Conservation (phyloP, 2,888 invertebrate genomes). For the Athalia circularis region DNA sequence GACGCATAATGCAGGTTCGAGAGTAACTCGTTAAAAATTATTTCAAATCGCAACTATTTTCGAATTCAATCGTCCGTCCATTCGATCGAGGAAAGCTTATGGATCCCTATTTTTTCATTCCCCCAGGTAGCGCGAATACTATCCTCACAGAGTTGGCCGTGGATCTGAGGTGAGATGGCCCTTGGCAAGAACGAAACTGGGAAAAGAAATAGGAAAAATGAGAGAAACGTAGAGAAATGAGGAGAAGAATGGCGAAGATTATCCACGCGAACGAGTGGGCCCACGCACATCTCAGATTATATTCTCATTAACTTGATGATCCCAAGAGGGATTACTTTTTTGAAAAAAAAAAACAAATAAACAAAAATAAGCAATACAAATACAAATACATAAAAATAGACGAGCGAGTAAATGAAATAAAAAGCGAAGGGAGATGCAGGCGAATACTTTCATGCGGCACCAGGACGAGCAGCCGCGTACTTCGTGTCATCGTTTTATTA, state of each 20-base stretch:
- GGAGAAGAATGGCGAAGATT: conserved; percentile 47
- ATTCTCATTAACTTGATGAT: conserved; percentile 66
- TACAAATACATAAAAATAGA: conserved; percentile 32
- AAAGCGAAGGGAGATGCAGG: not conserved
- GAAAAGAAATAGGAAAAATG: not conserved
- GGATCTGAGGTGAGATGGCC: not conserved
- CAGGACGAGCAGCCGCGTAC: not conserved
- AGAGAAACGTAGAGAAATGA: conserved; percentile 41
- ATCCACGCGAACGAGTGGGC: conserved; percentile 59
- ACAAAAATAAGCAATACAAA: conserved; percentile 24
- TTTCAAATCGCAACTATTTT: too few species aligned
- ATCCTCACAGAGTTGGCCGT: too few species aligned
- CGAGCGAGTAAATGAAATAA: conserved; percentile 15
- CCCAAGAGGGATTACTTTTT: conserved; percentile 54
- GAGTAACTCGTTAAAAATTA: too few species aligned
- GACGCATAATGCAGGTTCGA: not conserved
- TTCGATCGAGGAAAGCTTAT: too few species aligned
- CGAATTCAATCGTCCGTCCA: too few species aligned
- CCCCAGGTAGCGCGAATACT: too few species aligned
- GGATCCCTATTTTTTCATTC: too few species aligned
- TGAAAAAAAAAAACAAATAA: conserved; percentile 47
- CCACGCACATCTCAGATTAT: conserved; percentile 70
- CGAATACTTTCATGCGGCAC: conserved; percentile 31
- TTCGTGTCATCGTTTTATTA: conserved; percentile 16
- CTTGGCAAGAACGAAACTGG: not conserved